Percentiles rank a stretch among this genome's conserved stretches.
These are phyloP conservation scores for Argynnis bischoffii DNA, from an alignment of 2,888 invertebrate genomes.

Conservation along the genomic window DNA sequence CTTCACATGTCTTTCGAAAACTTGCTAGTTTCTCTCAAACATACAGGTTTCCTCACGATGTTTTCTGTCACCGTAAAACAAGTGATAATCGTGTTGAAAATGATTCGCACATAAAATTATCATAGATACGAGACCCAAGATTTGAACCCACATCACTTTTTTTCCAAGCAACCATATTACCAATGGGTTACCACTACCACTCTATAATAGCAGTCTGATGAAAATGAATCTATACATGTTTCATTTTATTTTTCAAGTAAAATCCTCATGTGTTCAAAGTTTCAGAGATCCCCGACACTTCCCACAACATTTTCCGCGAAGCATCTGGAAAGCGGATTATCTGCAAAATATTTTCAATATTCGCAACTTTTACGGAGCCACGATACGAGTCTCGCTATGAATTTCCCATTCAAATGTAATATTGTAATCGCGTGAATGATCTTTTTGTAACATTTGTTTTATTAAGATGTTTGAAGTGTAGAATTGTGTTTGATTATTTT, in stretches of 20 bases:
- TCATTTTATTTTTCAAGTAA: background rate
- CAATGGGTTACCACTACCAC: too few relatives aligned
- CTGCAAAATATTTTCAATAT: conserved; percentile 69
- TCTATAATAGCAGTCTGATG: too few relatives aligned
- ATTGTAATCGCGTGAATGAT: conserved; percentile 21
- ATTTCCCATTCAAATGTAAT: conserved; percentile 22
- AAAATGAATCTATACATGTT: background rate
- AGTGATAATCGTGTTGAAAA: too few relatives aligned
- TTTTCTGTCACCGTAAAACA: too few relatives aligned
- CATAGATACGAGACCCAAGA: too few relatives aligned
- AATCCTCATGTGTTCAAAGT: background rate
- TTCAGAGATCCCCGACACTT: conserved; percentile 20
- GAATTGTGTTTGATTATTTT: too few relatives aligned
- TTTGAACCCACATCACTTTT: too few relatives aligned
- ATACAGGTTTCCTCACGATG: too few relatives aligned
- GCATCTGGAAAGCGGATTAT: conserved; percentile 48
- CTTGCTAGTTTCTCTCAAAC: too few relatives aligned
- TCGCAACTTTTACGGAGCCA: conserved; percentile 48
- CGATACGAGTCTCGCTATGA: conserved; percentile 18
- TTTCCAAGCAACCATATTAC: too few relatives aligned
- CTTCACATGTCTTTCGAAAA: too few relatives aligned
- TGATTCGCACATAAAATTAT: too few relatives aligned
- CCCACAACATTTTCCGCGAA: conserved; percentile 33
- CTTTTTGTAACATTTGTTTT: conserved; percentile 11
- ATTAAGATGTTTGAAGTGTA: background rate